These are phyloP conservation scores for Sebastes reedi DNA, from an alignment of 2,797 vertebrate species.

Conservation along the genomic window DNA sequence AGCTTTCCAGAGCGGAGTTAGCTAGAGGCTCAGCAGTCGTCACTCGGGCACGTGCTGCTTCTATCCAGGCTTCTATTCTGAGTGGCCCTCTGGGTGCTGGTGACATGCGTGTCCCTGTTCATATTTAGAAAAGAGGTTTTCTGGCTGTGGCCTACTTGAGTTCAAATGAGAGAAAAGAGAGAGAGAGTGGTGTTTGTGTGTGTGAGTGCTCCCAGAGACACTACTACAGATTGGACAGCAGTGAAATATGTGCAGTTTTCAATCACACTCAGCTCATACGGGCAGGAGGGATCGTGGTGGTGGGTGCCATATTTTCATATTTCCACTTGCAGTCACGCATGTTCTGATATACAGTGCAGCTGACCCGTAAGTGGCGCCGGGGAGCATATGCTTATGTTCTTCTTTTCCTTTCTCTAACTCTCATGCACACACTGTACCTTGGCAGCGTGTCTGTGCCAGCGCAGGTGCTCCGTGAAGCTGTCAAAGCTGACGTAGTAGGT, in stretches of 20 bases:
- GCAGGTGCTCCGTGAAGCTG: slow-evolving; percentile 96
- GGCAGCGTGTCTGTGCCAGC: slow-evolving; percentile 95
- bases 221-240: slow-evolving; percentile 28
- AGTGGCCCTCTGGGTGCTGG: slow-evolving; percentile 75
- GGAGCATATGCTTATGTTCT: slow-evolving; percentile 33
- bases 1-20: slow-evolving; percentile 37
- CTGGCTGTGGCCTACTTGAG: slow-evolving; percentile 81
- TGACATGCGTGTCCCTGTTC: slow-evolving; percentile 80
- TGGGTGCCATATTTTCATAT: slow-evolving; percentile 16
- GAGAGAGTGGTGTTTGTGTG: slow-evolving; percentile 36
- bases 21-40: slow-evolving; percentile 58
- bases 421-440: slow-evolving; percentile 82
- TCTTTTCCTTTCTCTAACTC: slow-evolving; percentile 5
- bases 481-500: slow-evolving; percentile 98
- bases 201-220: slow-evolving; percentile 28
- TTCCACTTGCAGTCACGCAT: slow-evolving; percentile 30
- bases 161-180: slow-evolving; percentile 60
- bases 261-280: slow-evolving; percentile 2
- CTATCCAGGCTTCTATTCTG: slow-evolving; percentile 80
- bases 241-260: slow-evolving; percentile 24
- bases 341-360: slow-evolving; percentile 37
- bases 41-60: slow-evolving; percentile 54
- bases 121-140: slow-evolving; percentile 83
- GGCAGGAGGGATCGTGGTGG: background rate
- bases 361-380: slow-evolving; percentile 33